Evolutionary conservation across 2,888 invertebrate species (phyloP).

Genomic region (Hartigia nigra): DNA sequence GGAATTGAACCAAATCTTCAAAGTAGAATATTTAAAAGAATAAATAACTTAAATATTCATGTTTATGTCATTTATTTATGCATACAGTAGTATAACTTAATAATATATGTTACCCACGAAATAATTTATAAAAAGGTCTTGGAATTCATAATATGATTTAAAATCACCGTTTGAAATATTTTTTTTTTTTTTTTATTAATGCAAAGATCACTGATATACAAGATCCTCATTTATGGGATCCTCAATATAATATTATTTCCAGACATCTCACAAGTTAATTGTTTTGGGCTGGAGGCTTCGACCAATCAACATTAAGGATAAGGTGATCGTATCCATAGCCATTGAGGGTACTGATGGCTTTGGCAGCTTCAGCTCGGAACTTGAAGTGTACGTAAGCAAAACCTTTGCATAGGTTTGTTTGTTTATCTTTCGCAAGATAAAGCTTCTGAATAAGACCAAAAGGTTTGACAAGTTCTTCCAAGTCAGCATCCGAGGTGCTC

Average conservation of each 20-base stretch:
- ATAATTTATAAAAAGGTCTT: neutral
- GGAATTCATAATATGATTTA: neutral
- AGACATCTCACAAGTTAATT: slow-evolving; percentile 34
- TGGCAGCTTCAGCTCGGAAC: slow-evolving; percentile 88
- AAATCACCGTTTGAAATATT: neutral
- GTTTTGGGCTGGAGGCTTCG: slow-evolving; percentile 78
- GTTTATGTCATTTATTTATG: neutral
- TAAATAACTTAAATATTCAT: neutral
- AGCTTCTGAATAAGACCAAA: slow-evolving; percentile 95
- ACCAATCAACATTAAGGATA: slow-evolving; percentile 99
- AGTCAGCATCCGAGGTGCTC: slow-evolving; percentile 93
- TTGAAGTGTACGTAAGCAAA: slow-evolving; percentile 99
- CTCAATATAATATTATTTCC: neutral
- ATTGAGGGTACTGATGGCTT: slow-evolving; percentile 89
- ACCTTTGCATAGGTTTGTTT: slow-evolving; percentile 89
- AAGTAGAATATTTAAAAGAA: neutral
- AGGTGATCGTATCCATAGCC: slow-evolving; percentile 98
- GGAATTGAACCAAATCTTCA: slow-evolving; percentile 8
- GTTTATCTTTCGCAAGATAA: slow-evolving; percentile 95
- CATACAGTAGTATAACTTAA: too few species aligned
- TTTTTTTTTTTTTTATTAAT: neutral
- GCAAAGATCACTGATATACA: neutral
- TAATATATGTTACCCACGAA: neutral
- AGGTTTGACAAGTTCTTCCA: slow-evolving; percentile 94
- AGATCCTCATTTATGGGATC: neutral